Conservation (phyloP, 2,888 invertebrate species). For the Aphodius granarius region DNA sequence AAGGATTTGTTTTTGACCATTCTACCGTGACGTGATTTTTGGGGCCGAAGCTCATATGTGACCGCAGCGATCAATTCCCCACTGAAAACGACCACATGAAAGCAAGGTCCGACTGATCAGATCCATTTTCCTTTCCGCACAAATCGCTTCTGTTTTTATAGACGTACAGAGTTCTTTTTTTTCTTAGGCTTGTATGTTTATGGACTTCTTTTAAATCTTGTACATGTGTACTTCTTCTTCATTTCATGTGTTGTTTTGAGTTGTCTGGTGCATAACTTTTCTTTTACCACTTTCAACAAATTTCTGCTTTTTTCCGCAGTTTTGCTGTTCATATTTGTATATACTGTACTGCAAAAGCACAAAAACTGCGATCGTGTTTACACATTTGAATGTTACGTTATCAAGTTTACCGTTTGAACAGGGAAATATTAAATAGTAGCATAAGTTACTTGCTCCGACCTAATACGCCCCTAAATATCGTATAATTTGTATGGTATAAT, state of each 20-base stretch:
- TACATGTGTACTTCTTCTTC: no score
- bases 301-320: no score
- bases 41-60: conserved; percentile 13
- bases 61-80: not conserved
- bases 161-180: not conserved
- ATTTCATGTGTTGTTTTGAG: no score
- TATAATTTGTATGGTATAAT: no score
- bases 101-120: not conserved
- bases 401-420: not conserved
- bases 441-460: not conserved
- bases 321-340: no score
- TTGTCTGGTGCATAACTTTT: no score
- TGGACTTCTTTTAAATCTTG: not conserved
- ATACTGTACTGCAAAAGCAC: no score
- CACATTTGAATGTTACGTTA: not conserved
- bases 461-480: no score
- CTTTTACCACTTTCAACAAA: no score
- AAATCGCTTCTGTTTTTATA: not conserved
- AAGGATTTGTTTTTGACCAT: conserved; percentile 47
- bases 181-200: not conserved
- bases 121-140: conserved; percentile 2
- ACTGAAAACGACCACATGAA: not conserved
- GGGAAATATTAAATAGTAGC: not conserved
- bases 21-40: conserved; percentile 40
- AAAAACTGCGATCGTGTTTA: no score